Evolutionary conservation across 2,113 vertebrate species (phyloP), one percentile per base, ranked within the genome.

Genomic region (Trematomus loennbergii): DNA sequence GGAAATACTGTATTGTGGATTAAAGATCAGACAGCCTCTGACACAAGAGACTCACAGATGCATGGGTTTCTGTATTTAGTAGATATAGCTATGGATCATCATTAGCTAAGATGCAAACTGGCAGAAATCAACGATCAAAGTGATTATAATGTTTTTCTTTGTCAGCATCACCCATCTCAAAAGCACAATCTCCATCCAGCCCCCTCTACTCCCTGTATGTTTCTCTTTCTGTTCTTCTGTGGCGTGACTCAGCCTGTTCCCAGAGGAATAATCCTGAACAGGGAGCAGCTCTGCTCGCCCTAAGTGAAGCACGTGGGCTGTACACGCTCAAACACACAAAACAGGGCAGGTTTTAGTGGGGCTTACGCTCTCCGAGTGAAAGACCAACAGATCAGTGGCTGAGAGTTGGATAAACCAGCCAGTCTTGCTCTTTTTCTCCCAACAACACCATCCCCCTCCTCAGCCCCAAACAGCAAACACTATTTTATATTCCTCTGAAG

Each of bases 161-260:
- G 53, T 81, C 68, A 62, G 18, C 72, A 61, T 78, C 79, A 59
- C 53, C 70, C 60, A 73, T 78, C 43, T 74, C 62, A 22, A 69
- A 64, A 69, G 33, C 72, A 74, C 55, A 16, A 68, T 54, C 52
- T 50, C 46, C 63, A 80, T 57, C 22, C 43, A 53, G 22, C 46
- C 48, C 18, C 50, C 63, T 59, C 45, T 58, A 22, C 45, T 68
- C 36, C 57, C 57, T 45, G 1, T 40, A 36, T 72, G 36, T 85
- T 65, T 63, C 16, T 83, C 53, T 29, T 76, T 84, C 79, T 84
- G 74, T 22, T 64, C 75, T 62, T 83, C 78, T 81, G 87, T 87
- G 79, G 87, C 82, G 85, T 93, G 92, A 93, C 89, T 94, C 90
- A 91, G 90, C 88, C 88, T 85, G 60, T 91, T 90, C 91, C 88